These are phyloP conservation scores for Cyrtodaria siliqua DNA, from an alignment of 2,888 invertebrate genomes.

Conservation along the genomic window DNA sequence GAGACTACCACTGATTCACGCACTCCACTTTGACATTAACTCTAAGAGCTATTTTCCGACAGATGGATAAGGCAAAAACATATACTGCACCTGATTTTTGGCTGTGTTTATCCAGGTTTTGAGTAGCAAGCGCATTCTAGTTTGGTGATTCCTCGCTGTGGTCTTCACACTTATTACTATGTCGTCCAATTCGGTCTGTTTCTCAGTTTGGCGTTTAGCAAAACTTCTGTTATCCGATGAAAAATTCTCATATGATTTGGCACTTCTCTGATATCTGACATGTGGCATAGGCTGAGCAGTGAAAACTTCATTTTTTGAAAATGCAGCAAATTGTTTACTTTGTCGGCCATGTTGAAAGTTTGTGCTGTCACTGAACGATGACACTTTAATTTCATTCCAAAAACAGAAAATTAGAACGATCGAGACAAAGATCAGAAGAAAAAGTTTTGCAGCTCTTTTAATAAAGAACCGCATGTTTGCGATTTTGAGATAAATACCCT, in stretches of 20 bases:
- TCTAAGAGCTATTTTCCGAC: no score
- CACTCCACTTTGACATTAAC: no score
- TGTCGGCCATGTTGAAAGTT: constrained; percentile 13
- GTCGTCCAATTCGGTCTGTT: constrained; percentile 87
- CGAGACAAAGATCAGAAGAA: background rate
- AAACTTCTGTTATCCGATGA: constrained; percentile 14
- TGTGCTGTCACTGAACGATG: background rate
- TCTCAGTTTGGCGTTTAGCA: background rate
- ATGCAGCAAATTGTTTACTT: background rate
- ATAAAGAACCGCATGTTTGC: constrained; percentile 30
- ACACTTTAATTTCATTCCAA: no score
- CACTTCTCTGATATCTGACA: constrained; percentile 55
- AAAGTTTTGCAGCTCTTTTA: constrained; percentile 16
- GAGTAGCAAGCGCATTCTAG: constrained; percentile 94
- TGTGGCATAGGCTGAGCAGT: background rate
- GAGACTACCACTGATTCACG: no score
- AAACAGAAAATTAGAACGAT: no score
- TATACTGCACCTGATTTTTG: constrained; percentile 96
- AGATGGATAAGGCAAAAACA: no score
- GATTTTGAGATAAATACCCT: background rate
- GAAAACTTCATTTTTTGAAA: background rate
- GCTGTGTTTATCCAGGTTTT: constrained; percentile 98
- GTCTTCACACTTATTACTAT: constrained; percentile 98
- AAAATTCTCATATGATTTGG: constrained; percentile 36
- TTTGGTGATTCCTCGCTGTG: constrained; percentile 94